Conservation (phyloP, 37 sponge, comb jelly and placozoan genomes). For the Beroe forskalii region DNA sequence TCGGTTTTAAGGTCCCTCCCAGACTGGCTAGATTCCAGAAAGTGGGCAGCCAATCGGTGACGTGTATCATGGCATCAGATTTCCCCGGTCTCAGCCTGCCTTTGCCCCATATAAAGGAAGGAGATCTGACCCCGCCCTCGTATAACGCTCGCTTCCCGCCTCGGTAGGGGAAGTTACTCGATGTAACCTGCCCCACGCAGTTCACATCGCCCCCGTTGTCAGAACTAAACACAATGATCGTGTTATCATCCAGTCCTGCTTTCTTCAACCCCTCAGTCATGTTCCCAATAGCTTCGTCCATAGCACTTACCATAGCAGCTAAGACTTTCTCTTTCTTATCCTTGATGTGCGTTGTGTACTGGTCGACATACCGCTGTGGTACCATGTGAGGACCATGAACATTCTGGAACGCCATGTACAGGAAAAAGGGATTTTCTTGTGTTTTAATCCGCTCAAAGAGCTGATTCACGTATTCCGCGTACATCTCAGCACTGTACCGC, state of each 20-base stretch:
- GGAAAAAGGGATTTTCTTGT: slow-evolving; percentile 31
- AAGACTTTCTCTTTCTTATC: background rate
- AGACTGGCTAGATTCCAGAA: slow-evolving; percentile 31
- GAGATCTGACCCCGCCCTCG: slow-evolving; percentile 52
- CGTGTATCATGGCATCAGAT: slow-evolving; percentile 49
- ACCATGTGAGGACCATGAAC: slow-evolving; percentile 56
- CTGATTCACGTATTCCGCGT: background rate
- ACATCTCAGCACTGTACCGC: slow-evolving; percentile 28
- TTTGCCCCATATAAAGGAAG: slow-evolving; percentile 2
- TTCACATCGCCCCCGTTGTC: slow-evolving; percentile 62
- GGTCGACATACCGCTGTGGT: slow-evolving; percentile 61
- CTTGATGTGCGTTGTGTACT: slow-evolving; percentile 39
- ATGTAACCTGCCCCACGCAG: background rate
- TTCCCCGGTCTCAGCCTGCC: background rate
- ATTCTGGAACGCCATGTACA: slow-evolving; percentile 46
- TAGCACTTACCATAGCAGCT: slow-evolving; percentile 33
- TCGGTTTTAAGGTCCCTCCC: background rate
- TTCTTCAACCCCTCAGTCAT: background rate
- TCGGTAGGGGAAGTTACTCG: slow-evolving; percentile 24
- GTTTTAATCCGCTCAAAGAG: background rate
- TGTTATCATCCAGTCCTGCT: slow-evolving; percentile 30
- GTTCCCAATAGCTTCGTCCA: slow-evolving; percentile 64
- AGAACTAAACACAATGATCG: slow-evolving; percentile 42
- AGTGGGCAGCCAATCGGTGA: slow-evolving; percentile 66
- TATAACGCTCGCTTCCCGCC: slow-evolving; percentile 34